Evolutionary conservation across 2,113 vertebrate genomes (phyloP).

Genomic region (Grallaria varia): DNA sequence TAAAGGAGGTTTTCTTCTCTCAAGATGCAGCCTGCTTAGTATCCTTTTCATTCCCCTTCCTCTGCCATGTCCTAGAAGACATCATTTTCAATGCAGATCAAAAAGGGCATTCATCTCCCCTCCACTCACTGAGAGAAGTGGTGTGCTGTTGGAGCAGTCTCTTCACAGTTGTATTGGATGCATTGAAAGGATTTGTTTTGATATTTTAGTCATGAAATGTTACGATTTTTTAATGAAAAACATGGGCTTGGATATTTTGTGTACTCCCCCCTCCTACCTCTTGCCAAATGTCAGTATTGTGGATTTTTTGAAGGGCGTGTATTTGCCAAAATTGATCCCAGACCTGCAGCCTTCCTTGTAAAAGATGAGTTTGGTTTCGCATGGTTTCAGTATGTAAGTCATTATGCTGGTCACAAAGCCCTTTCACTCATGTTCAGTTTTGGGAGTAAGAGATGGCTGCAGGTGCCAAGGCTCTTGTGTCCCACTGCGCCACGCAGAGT

Average conservation of each 20-base stretch:
- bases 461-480: neutral
- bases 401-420: neutral
- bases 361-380: neutral
- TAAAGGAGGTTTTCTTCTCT: neutral
- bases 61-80: neutral
- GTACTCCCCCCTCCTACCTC: neutral
- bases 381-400: neutral
- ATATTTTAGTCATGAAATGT: neutral
- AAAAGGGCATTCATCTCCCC: neutral
- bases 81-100: neutral
- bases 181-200: neutral
- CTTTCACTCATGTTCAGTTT: neutral
- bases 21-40: neutral
- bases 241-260: neutral
- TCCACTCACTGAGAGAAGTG: neutral
- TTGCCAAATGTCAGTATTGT: neutral
- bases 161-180: neutral
- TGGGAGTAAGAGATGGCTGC: neutral
- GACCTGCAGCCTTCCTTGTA: neutral
- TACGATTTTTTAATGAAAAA: neutral
- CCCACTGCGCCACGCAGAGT: fast-evolving
- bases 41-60: neutral
- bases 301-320: neutral
- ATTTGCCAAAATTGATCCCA: neutral
- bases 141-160: neutral